Percentiles rank a stretch among this genome's conserved stretches.
Conservation (phyloP, 1,140 invertebrate species). For the Geopemphigus sp. region DNA sequence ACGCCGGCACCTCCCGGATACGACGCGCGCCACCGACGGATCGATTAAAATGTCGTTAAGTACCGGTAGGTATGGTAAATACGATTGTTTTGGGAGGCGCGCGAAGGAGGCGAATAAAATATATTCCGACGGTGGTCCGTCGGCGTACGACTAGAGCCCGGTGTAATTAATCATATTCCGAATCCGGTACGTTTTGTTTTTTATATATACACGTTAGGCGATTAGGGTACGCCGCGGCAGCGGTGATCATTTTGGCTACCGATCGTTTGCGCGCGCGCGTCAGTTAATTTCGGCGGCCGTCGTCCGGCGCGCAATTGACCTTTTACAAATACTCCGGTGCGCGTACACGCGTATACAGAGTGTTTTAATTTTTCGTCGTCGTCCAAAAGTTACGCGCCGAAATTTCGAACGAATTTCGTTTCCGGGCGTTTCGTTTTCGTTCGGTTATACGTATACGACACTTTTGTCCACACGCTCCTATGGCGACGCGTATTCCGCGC, state of each 20-base stretch:
- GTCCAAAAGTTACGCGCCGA: no score
- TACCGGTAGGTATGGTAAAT: neutral
- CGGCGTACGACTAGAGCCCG: neutral
- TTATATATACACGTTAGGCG: conserved; percentile 3
- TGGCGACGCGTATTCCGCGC: no score
- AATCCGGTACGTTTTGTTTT: conserved; percentile 31
- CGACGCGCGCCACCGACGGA: neutral
- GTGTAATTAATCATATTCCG: conserved; percentile 37
- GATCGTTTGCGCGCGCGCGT: neutral
- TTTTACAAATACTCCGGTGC: conserved; percentile 2
- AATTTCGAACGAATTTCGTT: no score
- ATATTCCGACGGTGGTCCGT: conserved; percentile 14
- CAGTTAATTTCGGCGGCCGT: conserved; percentile 6
- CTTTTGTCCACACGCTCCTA: no score
- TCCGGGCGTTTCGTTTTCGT: no score
- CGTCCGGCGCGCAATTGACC: conserved; percentile 1
- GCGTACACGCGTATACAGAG: no score
- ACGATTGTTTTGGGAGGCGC: neutral
- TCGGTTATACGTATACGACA: no score
- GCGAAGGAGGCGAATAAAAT: neutral
- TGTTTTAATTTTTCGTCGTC: no score
- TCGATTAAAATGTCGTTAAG: conserved; percentile 48
- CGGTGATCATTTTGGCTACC: conserved; percentile 37
- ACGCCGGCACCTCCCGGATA: no score
- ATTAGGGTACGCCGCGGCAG: neutral